Conservation (phyloP, 2,113 vertebrate genomes). For the Lepidothrix coronata region DNA sequence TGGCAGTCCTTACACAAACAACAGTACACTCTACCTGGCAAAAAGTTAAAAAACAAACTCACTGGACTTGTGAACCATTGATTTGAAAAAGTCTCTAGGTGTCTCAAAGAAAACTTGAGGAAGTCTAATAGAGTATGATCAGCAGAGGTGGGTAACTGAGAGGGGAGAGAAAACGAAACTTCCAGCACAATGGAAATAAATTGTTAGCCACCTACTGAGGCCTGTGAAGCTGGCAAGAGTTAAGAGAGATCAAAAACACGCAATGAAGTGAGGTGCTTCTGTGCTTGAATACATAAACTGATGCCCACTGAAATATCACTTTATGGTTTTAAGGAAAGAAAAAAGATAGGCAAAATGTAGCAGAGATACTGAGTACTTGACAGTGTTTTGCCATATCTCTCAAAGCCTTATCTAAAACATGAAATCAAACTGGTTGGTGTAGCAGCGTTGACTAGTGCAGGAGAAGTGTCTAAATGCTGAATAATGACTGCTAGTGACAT, state of each 20-base stretch:
- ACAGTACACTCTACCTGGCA: neutral
- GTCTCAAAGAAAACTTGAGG: neutral
- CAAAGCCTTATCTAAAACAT: neutral
- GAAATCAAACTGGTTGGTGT: neutral
- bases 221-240: neutral
- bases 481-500: neutral
- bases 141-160: neutral
- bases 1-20: neutral
- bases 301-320: neutral
- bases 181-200: neutral
- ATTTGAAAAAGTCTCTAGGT: neutral
- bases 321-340: neutral
- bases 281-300: neutral
- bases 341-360: neutral
- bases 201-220: neutral
- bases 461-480: neutral
- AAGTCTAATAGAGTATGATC: neutral
- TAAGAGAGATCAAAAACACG: neutral
- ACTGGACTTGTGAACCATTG: neutral
- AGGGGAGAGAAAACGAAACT: neutral
- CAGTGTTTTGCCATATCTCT: neutral
- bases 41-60: neutral
- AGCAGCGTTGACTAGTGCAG: neutral
- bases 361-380: neutral
- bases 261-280: neutral